These are phyloP conservation scores for Orestias chungarensis DNA, from an alignment of 2,797 vertebrate species.

Conservation along the genomic window DNA sequence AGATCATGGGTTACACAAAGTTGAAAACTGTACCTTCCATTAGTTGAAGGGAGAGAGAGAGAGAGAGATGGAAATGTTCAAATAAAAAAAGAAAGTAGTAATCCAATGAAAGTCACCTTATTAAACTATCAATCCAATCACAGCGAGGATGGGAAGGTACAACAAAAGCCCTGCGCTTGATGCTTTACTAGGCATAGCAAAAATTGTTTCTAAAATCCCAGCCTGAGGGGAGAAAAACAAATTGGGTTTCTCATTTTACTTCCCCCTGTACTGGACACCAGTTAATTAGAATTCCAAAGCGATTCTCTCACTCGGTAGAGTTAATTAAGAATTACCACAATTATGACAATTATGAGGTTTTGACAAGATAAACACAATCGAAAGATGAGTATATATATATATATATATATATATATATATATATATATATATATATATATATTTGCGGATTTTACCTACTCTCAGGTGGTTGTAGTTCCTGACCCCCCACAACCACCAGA, in stretches of 20 bases:
- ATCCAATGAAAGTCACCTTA: conserved; percentile 35
- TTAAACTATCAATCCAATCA: conserved; percentile 59
- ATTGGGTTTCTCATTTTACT: conserved; percentile 63
- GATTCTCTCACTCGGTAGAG: conserved; percentile 66
- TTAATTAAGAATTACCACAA: conserved; percentile 77
- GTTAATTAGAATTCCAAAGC: conserved; percentile 79
- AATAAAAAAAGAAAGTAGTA: conserved; percentile 13
- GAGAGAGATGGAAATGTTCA: conserved; percentile 19
- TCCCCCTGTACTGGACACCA: conserved; percentile 61
- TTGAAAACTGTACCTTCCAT: conserved; percentile 17
- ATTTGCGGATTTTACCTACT: not conserved
- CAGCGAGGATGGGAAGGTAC: conserved; percentile 39
- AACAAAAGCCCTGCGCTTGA: conserved; percentile 52
- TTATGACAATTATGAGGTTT: conserved; percentile 49
- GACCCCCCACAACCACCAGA: not conserved
- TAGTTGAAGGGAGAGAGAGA: conserved; percentile 14
- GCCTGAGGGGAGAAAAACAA: conserved; percentile 62
- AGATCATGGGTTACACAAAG: conserved; percentile 13
- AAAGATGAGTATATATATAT: conserved; percentile 9
- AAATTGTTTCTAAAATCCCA: conserved; percentile 62
- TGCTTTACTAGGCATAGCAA: conserved; percentile 57
- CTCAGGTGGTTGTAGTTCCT: not conserved
- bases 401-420: not conserved
- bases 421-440: not conserved
- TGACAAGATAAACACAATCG: conserved; percentile 34